These are phyloP conservation scores for Triplophysa rosa DNA, from an alignment of 2,113 vertebrate genomes.

Conservation along the genomic window DNA sequence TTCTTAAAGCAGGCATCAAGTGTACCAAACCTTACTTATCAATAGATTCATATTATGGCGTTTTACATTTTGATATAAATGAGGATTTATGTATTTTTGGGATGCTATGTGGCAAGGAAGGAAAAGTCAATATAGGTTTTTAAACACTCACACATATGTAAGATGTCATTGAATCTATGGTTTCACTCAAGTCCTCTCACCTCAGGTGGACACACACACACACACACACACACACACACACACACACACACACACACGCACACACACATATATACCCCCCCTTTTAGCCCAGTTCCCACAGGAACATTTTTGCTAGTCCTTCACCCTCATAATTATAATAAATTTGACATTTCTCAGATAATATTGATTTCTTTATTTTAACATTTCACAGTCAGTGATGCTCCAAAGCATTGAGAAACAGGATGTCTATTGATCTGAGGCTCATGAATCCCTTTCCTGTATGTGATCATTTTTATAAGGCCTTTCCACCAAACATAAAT, in stretches of 20 bases:
- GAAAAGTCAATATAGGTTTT: no score
- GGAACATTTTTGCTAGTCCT: constrained; percentile 88
- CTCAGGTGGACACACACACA: no score
- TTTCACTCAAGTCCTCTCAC: background rate
- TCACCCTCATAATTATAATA: constrained; percentile 94
- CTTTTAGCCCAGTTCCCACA: constrained; percentile 68
- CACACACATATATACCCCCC: no score
- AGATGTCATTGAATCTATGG: background rate
- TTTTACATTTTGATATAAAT: background rate
- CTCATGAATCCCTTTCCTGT: constrained; percentile 92
- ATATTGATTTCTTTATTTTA: constrained; percentile 96
- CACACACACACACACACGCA: constrained; percentile 12
- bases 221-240: background rate
- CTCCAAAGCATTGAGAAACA: constrained; percentile 85
- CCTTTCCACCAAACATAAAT: constrained; percentile 93
- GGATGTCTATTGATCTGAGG: constrained; percentile 91
- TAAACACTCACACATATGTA: background rate
- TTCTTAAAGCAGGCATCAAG: no score
- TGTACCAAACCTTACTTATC: no score
- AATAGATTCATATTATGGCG: no score
- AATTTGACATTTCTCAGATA: constrained; percentile 97
- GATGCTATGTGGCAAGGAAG: no score
- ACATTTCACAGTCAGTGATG: constrained; percentile 91
- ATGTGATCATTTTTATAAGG: constrained; percentile 94
- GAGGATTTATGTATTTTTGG: no score